These are phyloP conservation scores for Oedothorax gibbosus DNA, from an alignment of 1,140 invertebrate species.

Conservation along the genomic window DNA sequence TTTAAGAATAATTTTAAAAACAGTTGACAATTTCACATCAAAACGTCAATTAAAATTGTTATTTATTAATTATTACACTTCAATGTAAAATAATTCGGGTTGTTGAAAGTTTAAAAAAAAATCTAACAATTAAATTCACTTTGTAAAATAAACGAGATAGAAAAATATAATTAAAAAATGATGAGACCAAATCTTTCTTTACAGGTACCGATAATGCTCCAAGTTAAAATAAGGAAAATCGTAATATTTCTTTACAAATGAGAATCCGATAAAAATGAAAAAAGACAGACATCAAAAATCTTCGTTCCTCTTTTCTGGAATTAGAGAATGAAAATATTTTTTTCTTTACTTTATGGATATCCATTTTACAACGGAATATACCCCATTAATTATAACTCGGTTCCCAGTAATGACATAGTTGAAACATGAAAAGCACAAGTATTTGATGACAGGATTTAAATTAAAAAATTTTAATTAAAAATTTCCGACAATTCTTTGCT, in stretches of 20 bases:
- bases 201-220: constrained; percentile 17
- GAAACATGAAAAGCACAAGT: constrained; percentile 44
- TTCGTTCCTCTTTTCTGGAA: constrained; percentile 10
- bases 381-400: constrained; percentile 16
- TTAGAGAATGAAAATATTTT: constrained; percentile 1
- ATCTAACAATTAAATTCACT: constrained; percentile 19
- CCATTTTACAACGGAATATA: constrained; percentile 19
- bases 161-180: constrained; percentile 35
- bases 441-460: constrained; percentile 43
- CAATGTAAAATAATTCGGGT: not conserved
- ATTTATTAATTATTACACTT: not conserved
- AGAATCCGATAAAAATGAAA: not conserved
- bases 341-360: constrained; percentile 11
- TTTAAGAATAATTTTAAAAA: not conserved
- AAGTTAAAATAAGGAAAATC: constrained; percentile 11
- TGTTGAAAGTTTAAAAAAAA: not conserved
- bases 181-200: constrained; percentile 19
- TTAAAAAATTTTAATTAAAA: constrained; percentile 44
- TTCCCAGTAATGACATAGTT: constrained; percentile 32
- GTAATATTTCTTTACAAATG: constrained; percentile 4
- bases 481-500: constrained; percentile 28
- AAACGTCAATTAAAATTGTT: not conserved
- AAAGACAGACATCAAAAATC: not conserved
- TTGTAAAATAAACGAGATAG: constrained; percentile 10
- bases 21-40: not conserved